Evolutionary conservation across 2,797 vertebrate species (phyloP), one percentile per base, ranked within the genome.

Genomic region (Adrianichthys oophorus): DNA sequence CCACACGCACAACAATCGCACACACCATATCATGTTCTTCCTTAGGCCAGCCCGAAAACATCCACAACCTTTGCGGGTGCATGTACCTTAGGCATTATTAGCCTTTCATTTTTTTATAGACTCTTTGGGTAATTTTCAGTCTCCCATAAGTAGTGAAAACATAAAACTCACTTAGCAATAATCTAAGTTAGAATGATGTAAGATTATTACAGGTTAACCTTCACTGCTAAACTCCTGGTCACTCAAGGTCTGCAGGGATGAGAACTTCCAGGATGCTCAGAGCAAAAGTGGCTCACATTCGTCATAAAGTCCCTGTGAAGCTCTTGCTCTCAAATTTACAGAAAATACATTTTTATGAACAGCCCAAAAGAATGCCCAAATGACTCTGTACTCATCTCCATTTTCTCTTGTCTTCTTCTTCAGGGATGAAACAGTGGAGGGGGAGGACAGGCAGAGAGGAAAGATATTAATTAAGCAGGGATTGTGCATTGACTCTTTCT

Each of bases 391-490:
- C 41, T 44, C 64, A 29, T 78, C 23, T 55, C 41, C n/a, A 43
- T 47, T 45, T 19, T 43, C 15, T 45, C 45, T 48, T 21, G 43
- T 45, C 45, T 61, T 58, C 76, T 59, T 74, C 59, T 60, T 57
- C 41, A 43, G 59, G 91, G 84, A 93, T 81, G 62, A 71, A 49
- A 49, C 50, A 65, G 32, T 15, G 48, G 41, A 50, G 50, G 62
- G 57, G 60, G 57, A 48, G 57, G 58, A 62, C 51, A 2, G 59
- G 63, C 48, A 53, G 63, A 56, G 58, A 16, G 65, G 48, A 55
- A 48, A 59, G 93, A 95, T 98, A 97, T 96, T 98, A 98, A 98
- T 98, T 98, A 98, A 96, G 95, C 91, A 91, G 92, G 93, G 95
- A 95, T 96, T 95, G 94, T 93, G 94, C 94, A 90, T 94, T 94